Evolutionary conservation across 2,888 invertebrate genomes (phyloP).

Genomic region (Ophion slaviceki): DNA sequence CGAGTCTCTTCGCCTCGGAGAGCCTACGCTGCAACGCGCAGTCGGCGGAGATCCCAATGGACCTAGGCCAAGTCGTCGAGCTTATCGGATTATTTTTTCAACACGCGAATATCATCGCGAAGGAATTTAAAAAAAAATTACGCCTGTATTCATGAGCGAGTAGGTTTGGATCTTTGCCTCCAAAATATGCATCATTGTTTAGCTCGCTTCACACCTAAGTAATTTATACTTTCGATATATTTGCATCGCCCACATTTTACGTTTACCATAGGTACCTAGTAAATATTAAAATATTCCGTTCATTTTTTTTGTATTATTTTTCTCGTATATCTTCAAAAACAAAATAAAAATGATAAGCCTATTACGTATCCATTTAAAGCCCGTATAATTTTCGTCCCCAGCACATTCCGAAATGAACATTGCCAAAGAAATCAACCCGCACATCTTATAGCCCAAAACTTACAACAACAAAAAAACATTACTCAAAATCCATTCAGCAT

Average conservation of each 20-base stretch:
- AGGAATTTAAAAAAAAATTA: neutral
- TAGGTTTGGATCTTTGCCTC: neutral
- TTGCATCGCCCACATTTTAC: neutral
- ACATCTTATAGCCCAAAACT: no score
- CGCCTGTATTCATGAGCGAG: neutral
- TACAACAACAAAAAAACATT: no score
- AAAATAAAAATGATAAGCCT: no score
- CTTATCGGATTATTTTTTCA: neutral
- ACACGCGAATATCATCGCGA: neutral
- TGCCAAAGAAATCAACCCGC: no score
- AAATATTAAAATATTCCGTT: no score
- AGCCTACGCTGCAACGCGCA: constrained; percentile 1
- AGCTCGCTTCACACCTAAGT: neutral
- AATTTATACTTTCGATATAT: neutral
- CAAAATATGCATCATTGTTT: neutral
- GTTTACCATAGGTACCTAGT: no score
- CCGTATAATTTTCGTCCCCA: no score
- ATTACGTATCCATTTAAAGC: no score
- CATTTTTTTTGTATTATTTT: no score
- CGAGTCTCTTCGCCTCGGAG: constrained; percentile 46
- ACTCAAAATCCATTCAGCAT: no score
- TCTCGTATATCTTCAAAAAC: no score
- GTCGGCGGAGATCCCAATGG: constrained; percentile 18
- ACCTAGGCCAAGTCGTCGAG: constrained; percentile 43
- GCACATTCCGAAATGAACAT: no score